These are phyloP conservation scores for Xylota segnis DNA, from an alignment of 2,888 invertebrate genomes.

Conservation along the genomic window DNA sequence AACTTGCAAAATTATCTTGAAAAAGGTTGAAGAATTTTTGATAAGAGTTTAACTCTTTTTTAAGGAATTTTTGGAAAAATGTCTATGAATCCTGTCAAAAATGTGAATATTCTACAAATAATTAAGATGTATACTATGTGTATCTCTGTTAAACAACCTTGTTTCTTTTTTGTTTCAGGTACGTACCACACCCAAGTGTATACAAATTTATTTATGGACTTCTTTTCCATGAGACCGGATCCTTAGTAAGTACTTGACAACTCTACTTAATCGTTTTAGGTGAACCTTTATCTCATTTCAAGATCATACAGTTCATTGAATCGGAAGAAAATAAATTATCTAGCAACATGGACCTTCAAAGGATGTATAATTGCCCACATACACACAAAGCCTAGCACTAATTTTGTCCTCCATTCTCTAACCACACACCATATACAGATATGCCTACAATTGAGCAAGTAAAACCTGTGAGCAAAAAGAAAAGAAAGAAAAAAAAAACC, in stretches of 20 bases:
- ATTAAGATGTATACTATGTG: no score
- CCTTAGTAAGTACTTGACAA: slow-evolving; percentile 54
- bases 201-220: slow-evolving; percentile 4
- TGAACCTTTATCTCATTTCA: slow-evolving; percentile 45
- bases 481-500: slow-evolving; percentile 25
- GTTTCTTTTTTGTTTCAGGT: slow-evolving; percentile 50
- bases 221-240: background rate
- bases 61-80: no score
- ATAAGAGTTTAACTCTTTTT: no score
- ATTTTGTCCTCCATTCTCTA: slow-evolving; percentile 48
- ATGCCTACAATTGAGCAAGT: slow-evolving; percentile 19
- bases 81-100: background rate
- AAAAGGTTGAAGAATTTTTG: no score
- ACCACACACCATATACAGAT: slow-evolving; percentile 20
- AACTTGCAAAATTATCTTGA: no score
- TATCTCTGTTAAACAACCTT: background rate
- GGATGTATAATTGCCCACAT: slow-evolving; percentile 33
- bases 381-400: slow-evolving; percentile 37
- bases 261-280: slow-evolving; percentile 45
- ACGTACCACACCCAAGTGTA: background rate
- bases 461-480: background rate
- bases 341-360: slow-evolving; percentile 52
- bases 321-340: slow-evolving; percentile 66
- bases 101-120: background rate
- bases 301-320: slow-evolving; percentile 59